Conservation (phyloP, 2,113 vertebrate genomes). For the Anoura caudifer region DNA sequence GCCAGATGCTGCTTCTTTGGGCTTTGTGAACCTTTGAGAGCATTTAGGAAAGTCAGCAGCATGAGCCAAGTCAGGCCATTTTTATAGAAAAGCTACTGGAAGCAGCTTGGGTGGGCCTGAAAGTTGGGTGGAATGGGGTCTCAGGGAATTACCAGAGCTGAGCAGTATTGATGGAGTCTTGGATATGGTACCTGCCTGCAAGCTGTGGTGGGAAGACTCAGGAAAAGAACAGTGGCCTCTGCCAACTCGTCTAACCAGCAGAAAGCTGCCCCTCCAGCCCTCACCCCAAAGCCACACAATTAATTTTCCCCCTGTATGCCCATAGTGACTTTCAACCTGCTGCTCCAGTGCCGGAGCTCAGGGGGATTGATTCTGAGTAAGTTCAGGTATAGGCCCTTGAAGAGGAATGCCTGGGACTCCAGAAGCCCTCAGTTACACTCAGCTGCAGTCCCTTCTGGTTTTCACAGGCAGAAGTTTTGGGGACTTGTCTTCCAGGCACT, state of each 20-base stretch:
- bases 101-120: not conserved
- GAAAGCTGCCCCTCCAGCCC: too few species aligned
- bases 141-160: not conserved
- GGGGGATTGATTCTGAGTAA: not conserved
- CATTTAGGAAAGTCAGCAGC: not conserved
- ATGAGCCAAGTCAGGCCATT: not conserved
- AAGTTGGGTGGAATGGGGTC: not conserved
- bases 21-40: not conserved
- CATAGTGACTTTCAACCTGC: too few species aligned
- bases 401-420: not conserved
- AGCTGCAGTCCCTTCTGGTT: not conserved
- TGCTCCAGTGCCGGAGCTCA: not conserved
- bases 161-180: not conserved
- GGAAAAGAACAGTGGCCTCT: too few species aligned
- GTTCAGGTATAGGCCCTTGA: not conserved
- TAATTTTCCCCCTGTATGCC: too few species aligned
- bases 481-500: not conserved
- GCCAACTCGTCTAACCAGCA: too few species aligned
- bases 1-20: not conserved
- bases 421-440: not conserved
- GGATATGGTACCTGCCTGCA: too few species aligned
- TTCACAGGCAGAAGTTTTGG: too few species aligned
- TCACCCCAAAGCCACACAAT: too few species aligned
- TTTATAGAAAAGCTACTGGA: not conserved
- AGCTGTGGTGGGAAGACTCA: too few species aligned